Percentiles rank a stretch among this genome's conserved stretches.
Conservation (phyloP, 1,140 invertebrate species). For the Penaeus vannamei region DNA sequence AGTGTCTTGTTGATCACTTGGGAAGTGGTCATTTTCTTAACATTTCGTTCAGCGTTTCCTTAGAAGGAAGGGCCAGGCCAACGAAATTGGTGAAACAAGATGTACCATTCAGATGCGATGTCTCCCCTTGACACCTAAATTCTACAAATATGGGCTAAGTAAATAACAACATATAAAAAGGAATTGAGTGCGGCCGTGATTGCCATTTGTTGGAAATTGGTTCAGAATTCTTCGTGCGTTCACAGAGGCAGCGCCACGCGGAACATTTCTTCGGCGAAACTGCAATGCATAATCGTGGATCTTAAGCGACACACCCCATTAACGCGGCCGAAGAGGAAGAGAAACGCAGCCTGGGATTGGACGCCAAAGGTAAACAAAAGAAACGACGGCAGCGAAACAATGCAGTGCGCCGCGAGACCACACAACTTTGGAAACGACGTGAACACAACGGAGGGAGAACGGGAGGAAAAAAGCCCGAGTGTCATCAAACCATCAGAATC, state of each 20-base stretch:
- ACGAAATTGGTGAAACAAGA: too few species aligned
- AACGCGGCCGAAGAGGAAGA: neutral
- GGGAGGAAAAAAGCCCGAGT: neutral
- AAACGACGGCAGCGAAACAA: too few species aligned
- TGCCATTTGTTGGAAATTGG: conserved; percentile 56
- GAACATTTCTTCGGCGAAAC: too few species aligned
- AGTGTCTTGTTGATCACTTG: conserved; percentile 45
- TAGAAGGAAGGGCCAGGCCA: too few species aligned
- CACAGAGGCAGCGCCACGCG: neutral
- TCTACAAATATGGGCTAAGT: conserved; percentile 65
- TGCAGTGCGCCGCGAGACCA: too few species aligned
- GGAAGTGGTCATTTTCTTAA: neutral
- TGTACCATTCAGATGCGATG: too few species aligned
- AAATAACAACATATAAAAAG: conserved; percentile 65
- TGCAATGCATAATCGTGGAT: too few species aligned
- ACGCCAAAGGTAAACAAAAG: neutral
- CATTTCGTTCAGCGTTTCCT: conserved; percentile 13
- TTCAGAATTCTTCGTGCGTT: conserved; percentile 50
- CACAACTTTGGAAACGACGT: too few species aligned
- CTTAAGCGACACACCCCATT: neutral
- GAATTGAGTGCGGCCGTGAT: conserved; percentile 63
- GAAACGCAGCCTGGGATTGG: neutral
- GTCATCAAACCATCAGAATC: conserved; percentile 51
- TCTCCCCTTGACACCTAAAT: conserved; percentile 57
- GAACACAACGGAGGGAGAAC: neutral